Conservation (phyloP, 2,113 vertebrate species). For the Bostrychus sinensis region DNA sequence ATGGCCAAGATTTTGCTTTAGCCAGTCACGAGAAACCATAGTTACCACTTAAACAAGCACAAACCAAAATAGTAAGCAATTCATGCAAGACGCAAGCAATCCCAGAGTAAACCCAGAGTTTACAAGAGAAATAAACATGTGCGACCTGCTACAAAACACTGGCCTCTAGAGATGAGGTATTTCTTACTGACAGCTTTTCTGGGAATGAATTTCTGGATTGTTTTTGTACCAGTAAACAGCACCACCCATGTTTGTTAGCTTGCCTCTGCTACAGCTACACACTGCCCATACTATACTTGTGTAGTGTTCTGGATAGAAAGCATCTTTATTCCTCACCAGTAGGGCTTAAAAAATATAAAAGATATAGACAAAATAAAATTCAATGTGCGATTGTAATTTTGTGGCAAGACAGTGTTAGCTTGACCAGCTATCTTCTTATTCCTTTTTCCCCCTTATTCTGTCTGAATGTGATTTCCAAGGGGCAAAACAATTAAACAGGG, state of each 20-base stretch:
- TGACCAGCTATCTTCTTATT: too few species aligned
- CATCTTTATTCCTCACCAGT: too few species aligned
- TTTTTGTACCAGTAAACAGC: not conserved
- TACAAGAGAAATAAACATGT: constrained; percentile 1
- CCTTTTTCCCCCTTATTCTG: too few species aligned
- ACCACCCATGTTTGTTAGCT: too few species aligned
- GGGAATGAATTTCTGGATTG: not conserved
- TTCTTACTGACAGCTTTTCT: constrained; percentile 7
- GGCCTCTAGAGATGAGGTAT: not conserved
- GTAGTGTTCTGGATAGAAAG: not conserved
- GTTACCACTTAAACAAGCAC: not conserved
- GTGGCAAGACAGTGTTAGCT: too few species aligned
- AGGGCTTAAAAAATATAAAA: too few species aligned
- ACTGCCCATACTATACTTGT: not conserved
- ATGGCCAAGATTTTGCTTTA: not conserved
- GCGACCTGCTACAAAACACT: not conserved
- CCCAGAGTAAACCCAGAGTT: not conserved
- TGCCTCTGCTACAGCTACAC: not conserved
- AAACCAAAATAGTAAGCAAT: not conserved
- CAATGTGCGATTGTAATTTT: too few species aligned
- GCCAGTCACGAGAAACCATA: not conserved
- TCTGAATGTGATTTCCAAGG: too few species aligned
- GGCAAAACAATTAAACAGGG: too few species aligned
- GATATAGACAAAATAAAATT: too few species aligned
- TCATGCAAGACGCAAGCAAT: not conserved